Evolutionary conservation across 2,888 invertebrate genomes (phyloP), one percentile per base, ranked within the genome.

Genomic region (Rhyacophila evoluta): DNA sequence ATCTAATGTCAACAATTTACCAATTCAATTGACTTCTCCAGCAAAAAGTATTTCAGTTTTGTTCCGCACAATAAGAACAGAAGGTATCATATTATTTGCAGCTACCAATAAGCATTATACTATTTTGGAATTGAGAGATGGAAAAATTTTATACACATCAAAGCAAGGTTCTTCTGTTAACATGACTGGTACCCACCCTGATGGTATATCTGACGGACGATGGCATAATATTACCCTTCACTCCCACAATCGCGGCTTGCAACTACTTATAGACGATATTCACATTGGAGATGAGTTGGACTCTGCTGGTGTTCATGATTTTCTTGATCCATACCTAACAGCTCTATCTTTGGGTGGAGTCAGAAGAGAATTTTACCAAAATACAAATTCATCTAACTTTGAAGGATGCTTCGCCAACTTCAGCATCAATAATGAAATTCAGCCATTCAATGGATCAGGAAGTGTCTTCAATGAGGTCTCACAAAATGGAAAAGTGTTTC

Each of bases 321-420:
- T 97, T 85, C 90, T 97, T 37, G 97, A 97, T 86, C 96, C 98
- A 0, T 97, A 97, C 85, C 88, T 98, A 72, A 95, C 95, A 0
- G 91, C 93, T 2, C 87, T 98, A 75, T 93, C 94, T 1, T 87
- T 98, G 41, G 98, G 98, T 41, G 96, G 96, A 6, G 92, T 93
- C 0, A 91, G 92, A 84, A 87, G 91, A 19, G 93, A 93, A 83
- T 89, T 91, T 84, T 89, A 93, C 83, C 89, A 90, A 41, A 89
- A 90, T 78, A 84, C 86, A 10, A 86, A 87, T 71, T 91, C 91
- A 11, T 89, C 89, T 85, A 94, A 91, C 83, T 98, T 97, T 85
- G 94, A 95, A 87, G 98, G 98, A 1, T 98, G 98, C 84, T 88
- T 98, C 79, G 94, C 95, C 0, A 96, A 97, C 85, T 95, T 98